Percentiles rank a stretch among this genome's conserved stretches.
Conservation (phyloP, 2,797 vertebrate genomes). For the Rhinophrynus dorsalis region DNA sequence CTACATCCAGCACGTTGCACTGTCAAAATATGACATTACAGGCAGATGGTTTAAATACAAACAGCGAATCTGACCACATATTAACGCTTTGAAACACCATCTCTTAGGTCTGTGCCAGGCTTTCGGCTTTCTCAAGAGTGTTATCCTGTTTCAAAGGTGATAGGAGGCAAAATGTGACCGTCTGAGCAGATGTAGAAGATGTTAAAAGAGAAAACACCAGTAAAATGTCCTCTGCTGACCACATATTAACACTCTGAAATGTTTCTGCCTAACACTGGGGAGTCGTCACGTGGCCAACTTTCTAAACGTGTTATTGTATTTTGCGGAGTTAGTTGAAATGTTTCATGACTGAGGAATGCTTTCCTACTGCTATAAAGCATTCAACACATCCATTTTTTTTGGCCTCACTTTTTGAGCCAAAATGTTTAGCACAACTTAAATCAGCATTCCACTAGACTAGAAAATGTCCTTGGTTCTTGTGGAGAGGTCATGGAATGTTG, state of each 20-base stretch:
- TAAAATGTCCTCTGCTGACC: conserved; percentile 27
- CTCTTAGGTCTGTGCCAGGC: background rate
- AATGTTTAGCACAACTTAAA: conserved; percentile 8
- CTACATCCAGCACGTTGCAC: conserved; percentile 16
- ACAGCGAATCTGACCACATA: conserved; percentile 17
- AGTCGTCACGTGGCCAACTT: conserved; percentile 18
- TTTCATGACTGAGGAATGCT: conserved; percentile 65
- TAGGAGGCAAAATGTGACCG: conserved; percentile 24
- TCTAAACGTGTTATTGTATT: conserved; percentile 40
- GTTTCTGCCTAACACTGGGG: conserved; percentile 22
- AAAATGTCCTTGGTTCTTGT: conserved; percentile 8
- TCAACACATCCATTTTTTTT: conserved; percentile 35
- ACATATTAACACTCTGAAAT: conserved; percentile 39
- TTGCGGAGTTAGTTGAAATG: conserved; percentile 52
- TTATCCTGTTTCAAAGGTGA: conserved; percentile 16
- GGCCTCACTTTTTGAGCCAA: background rate
- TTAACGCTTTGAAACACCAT: conserved; percentile 29
- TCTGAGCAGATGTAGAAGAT: conserved; percentile 37
- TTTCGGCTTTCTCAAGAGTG: background rate
- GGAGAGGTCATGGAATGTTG: background rate
- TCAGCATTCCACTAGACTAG: background rate
- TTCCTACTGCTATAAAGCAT: conserved; percentile 54
- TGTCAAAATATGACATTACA: conserved; percentile 40
- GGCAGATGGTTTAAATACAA: conserved; percentile 43
- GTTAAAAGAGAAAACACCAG: conserved; percentile 21